Evolutionary conservation across 2,797 vertebrate genomes (phyloP), one percentile per base, ranked within the genome.

Genomic region (Eleutherodactylus coqui): DNA sequence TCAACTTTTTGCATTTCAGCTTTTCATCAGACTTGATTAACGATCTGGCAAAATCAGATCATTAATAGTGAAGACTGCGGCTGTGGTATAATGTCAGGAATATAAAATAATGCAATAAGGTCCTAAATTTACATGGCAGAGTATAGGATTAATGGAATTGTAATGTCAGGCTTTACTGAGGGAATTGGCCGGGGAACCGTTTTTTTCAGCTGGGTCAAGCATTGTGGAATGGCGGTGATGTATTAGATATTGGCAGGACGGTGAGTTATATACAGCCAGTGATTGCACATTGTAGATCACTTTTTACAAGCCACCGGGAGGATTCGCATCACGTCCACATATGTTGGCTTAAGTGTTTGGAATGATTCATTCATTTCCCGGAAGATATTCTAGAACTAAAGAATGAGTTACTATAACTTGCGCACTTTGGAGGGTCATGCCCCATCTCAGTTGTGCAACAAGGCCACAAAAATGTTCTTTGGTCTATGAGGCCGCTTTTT

Each of bases 91-190:
- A 77, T 67, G 60, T 67, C 78, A 67, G 60, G 11, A 67, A 29
- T 80, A 64, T 80, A 67, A 47, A 80, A 34, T 62, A 80, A 80
- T 47, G 60, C 60, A 67, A 67, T 67, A 41, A 64, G 41, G n/a
- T 58, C 60, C 60, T 45, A 49, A 67, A 67, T 81, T 49, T 69
- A 81, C 60, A 69, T 36, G 62, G 43, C 58, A 51, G 36, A 36
- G 64, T 69, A 51, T 69, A 51, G 62, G 17, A 81, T 81, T 67
- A 69, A 69, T 81, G 62, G 45, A 6, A 16, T 32, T 81, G 60
- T 47, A 81, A 67, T 81, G 79, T 81, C 79, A 81, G 41, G 16
- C 62, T 81, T 47, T 58, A 69, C 60, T 81, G 29, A 24, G 45
- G 32, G 79, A 69, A 81, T 81, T 67, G 45, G 62, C 79, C 27